Evolutionary conservation across 1,140 invertebrate species (phyloP).

Genomic region (Physella acuta): DNA sequence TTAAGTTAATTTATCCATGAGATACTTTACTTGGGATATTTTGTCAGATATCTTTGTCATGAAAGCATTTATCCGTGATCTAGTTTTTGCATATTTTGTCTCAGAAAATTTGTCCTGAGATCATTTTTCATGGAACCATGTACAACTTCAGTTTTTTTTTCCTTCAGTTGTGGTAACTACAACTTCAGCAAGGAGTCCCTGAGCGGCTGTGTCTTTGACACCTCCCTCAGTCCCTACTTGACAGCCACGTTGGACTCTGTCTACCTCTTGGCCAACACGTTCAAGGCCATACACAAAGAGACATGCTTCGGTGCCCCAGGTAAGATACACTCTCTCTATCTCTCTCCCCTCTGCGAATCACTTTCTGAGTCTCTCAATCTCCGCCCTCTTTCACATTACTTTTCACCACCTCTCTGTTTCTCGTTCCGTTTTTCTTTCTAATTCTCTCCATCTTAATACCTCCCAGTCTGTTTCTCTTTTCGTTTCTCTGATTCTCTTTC

Average conservation of each 20-base stretch:
- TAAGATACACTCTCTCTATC: background rate
- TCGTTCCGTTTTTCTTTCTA: slow-evolving; percentile 7
- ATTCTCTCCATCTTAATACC: no score
- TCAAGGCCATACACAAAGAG: background rate
- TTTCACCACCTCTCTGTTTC: background rate
- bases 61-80: no score
- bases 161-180: background rate
- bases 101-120: no score
- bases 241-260: background rate
- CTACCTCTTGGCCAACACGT: background rate
- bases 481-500: no score
- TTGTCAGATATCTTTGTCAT: no score
- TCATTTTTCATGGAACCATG: no score
- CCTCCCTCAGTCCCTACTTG: no score
- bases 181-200: slow-evolving; percentile 1
- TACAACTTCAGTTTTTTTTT: no score
- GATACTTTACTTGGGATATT: no score
- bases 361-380: background rate
- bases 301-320: background rate
- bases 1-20: no score
- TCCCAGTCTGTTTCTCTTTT: no score
- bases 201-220: background rate
- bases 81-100: no score
- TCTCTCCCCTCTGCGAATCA: background rate
- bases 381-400: background rate